Percentiles rank a stretch among this genome's conserved stretches.
Evolutionary conservation across 2,888 invertebrate species (phyloP).

Genomic region (Melinaea marsaeus): DNA sequence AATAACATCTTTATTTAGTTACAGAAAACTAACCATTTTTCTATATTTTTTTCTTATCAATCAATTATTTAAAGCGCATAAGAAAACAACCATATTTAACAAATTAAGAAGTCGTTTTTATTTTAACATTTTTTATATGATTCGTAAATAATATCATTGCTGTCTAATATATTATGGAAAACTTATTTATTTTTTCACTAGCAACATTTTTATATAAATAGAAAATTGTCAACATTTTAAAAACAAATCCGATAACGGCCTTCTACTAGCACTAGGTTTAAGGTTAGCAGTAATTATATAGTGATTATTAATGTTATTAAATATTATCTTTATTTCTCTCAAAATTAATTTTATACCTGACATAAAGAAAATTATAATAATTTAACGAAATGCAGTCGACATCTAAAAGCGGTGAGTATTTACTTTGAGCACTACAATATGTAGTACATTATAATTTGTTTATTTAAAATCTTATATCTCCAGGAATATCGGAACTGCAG

Average conservation of each 20-base stretch:
- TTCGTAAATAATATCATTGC: too few relatives aligned
- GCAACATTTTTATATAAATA: slow-evolving; percentile 18
- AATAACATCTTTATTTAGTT: too few relatives aligned
- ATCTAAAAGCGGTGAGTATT: slow-evolving; percentile 11
- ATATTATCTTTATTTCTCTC: neutral
- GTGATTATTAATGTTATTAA: neutral
- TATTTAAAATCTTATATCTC: slow-evolving; percentile 25
- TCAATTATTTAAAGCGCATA: too few relatives aligned
- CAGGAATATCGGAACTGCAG: slow-evolving; percentile 52
- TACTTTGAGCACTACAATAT: neutral
- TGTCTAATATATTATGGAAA: too few relatives aligned
- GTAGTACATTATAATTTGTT: neutral
- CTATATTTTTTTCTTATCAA: too few relatives aligned
- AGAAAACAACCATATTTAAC: too few relatives aligned
- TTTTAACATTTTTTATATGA: too few relatives aligned
- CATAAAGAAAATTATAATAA: neutral
- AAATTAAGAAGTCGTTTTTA: too few relatives aligned
- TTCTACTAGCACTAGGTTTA: neutral
- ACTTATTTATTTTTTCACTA: slow-evolving; percentile 3
- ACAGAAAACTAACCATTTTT: too few relatives aligned
- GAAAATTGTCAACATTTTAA: slow-evolving; percentile 1
- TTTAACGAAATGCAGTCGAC: slow-evolving; percentile 10
- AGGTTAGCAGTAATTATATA: too few relatives aligned
- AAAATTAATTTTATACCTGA: neutral
- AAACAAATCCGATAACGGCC: neutral